These are phyloP conservation scores for Silurus aristotelis DNA, from an alignment of 2,797 vertebrate species.

Conservation along the genomic window DNA sequence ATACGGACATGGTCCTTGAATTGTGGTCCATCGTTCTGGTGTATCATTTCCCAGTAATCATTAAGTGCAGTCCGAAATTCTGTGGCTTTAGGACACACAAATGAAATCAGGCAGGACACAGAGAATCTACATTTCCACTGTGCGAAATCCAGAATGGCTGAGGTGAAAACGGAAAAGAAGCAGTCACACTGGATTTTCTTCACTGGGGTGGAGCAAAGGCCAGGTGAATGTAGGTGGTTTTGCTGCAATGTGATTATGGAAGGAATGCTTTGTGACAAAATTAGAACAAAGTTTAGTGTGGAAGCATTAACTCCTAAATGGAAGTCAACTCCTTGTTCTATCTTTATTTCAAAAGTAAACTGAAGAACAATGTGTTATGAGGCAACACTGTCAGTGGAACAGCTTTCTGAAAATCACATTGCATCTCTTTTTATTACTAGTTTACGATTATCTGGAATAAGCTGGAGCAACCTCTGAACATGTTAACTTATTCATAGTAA, in stretches of 20 bases:
- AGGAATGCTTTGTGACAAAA: not conserved
- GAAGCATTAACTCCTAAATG: not conserved
- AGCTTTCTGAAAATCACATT: not conserved
- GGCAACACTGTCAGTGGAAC: not conserved
- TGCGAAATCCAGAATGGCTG: conserved; percentile 4
- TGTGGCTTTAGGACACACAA: conserved; percentile 4
- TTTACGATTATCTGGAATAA: not conserved
- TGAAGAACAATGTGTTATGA: not conserved
- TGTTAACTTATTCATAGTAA: not conserved
- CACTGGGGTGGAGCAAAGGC: not conserved
- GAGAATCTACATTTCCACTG: not conserved
- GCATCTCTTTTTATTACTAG: not conserved
- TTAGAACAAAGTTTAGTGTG: not conserved
- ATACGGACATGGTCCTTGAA: not conserved
- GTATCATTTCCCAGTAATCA: conserved; percentile 12
- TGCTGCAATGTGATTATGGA: not conserved
- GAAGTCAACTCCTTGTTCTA: not conserved
- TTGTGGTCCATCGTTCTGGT: not conserved
- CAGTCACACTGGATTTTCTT: conserved; percentile 21
- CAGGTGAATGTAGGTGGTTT: not conserved
- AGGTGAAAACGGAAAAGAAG: not conserved
- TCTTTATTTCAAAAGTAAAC: not conserved
- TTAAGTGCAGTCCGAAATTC: not conserved
- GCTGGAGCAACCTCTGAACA: not conserved
- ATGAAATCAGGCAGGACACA: not conserved